These are phyloP conservation scores for Lutjanus argentimaculatus DNA, from an alignment of 2,797 vertebrate species.

Conservation along the genomic window DNA sequence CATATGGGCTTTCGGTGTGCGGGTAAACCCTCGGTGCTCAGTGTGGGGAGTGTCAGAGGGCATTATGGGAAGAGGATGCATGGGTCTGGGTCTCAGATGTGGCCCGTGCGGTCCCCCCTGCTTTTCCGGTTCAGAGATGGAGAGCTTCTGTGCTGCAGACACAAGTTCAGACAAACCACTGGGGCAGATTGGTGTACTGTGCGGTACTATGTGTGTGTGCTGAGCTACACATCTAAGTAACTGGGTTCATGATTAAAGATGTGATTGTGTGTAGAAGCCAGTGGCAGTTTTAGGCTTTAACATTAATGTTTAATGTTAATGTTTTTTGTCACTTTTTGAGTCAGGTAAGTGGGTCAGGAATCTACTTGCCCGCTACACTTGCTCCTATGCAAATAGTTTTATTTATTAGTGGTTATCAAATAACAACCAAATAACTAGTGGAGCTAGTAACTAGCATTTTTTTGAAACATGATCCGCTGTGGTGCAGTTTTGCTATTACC, in stretches of 20 bases:
- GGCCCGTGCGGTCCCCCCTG: conserved; percentile 65
- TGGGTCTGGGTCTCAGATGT: conserved; percentile 81
- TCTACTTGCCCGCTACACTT: no score
- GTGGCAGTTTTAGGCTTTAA: conserved; percentile 9
- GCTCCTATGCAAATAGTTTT: no score
- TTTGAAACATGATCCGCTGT: no score
- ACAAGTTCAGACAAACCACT: conserved; percentile 61
- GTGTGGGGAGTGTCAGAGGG: conserved; percentile 62
- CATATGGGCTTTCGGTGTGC: conserved; percentile 61
- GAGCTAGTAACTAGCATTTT: no score
- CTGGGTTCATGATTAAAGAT: conserved; percentile 34
- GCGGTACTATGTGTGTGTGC: conserved; percentile 11
- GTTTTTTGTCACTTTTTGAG: no score
- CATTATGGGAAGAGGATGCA: conserved; percentile 66
- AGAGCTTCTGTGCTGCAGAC: conserved; percentile 72
- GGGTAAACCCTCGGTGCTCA: conserved; percentile 53
- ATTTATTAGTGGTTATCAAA: no score
- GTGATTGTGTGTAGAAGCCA: conserved; percentile 23
- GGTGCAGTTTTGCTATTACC: no score
- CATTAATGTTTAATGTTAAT: no score
- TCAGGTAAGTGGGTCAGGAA: no score
- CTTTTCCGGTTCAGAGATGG: conserved; percentile 69
- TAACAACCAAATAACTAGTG: no score
- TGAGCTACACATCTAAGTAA: conserved; percentile 2
- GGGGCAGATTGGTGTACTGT: neutral